Base-by-base conservation (phyloP, 2,113 vertebrate genomes). In the Spermophilus dauricus region DNA sequence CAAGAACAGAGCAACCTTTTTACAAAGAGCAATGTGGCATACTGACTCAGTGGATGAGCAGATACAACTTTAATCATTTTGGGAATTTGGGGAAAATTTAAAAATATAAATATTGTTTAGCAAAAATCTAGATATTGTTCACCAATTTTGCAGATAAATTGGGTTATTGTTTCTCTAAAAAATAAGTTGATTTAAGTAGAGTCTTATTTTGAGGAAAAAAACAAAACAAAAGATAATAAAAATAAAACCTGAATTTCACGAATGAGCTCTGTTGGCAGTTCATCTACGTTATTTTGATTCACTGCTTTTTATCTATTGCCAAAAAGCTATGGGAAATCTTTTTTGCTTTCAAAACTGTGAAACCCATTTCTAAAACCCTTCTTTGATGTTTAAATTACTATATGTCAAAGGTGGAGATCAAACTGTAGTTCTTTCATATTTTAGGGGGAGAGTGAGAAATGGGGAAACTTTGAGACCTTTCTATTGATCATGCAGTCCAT, bases 361-460 rank as follows among this genome's bases (percentile, higher is more conserved):
- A 97, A 95, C 70, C 39, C 67, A 39, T 96, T 95, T 87, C 77
- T 96, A 93, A 97, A 96, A 93, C 85, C 39, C 18, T 9, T 91
- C 92, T 97, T 97, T 97, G 95, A 97, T 91, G 92, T 97, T 96
- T 96, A 97, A 96, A 95, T 97, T 97, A 95, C 92, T 84, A 13
- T 93, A 93, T 94, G 92, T 96, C 89, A 97, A 91, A 97, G 56
- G 86, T 97, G 65, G 63, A 91, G 93, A 95, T 96, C 83, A 95
- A 96, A 94, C 90, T 95, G 28, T 90, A 92, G 90, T 67, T 96
- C 42, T 97, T 97, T 96, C 48, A 86, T 75, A 75, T 97, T 96
- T 94, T 87, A 73, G 45, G 76, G 73, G 34, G 18, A 90, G n/a
- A 87, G 14, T 73, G 39, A 87, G 58, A 86, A 92, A 61, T 81